Percentiles rank a stretch among this genome's conserved stretches.
Evolutionary conservation across 2,888 invertebrate species (phyloP).

Genomic region (Drosophila lutescens): DNA sequence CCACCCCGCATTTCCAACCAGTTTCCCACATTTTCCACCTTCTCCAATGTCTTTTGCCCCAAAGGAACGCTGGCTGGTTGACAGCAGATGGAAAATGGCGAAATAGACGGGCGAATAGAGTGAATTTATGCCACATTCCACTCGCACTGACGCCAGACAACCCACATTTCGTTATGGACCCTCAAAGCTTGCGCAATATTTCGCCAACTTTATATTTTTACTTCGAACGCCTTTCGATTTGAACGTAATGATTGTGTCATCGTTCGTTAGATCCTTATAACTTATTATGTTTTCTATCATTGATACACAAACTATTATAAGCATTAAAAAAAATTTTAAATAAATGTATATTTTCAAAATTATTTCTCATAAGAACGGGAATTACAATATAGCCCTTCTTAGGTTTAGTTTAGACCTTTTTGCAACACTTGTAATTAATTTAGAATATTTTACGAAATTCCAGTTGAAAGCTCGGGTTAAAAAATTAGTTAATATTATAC

Average conservation of each 20-base stretch:
- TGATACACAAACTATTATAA: no score
- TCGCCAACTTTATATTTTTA: conserved; percentile 1
- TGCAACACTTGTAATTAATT: no score
- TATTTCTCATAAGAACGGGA: no score
- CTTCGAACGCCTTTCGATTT: conserved; percentile 1
- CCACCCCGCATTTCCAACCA: conserved; percentile 5
- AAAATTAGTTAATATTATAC: no score
- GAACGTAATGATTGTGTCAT: neutral
- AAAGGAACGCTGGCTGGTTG: conserved; percentile 28
- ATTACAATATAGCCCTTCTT: no score
- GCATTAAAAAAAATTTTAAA: no score
- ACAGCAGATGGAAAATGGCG: conserved; percentile 7
- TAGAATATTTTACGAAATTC: no score
- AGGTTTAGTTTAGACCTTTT: no score
- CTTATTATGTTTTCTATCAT: no score
- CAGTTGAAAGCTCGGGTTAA: no score
- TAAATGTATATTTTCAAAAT: no score
- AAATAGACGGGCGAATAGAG: conserved; percentile 12
- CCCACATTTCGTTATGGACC: conserved; percentile 14
- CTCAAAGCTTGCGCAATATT: conserved; percentile 26
- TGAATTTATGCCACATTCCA: conserved; percentile 45
- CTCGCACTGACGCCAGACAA: conserved; percentile 26
- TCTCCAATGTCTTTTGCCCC: conserved; percentile 22
- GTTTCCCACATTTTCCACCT: conserved; percentile 4
- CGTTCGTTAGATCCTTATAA: neutral